Base-by-base conservation (phyloP, 2,888 invertebrate species). In the Fragum fragum region DNA sequence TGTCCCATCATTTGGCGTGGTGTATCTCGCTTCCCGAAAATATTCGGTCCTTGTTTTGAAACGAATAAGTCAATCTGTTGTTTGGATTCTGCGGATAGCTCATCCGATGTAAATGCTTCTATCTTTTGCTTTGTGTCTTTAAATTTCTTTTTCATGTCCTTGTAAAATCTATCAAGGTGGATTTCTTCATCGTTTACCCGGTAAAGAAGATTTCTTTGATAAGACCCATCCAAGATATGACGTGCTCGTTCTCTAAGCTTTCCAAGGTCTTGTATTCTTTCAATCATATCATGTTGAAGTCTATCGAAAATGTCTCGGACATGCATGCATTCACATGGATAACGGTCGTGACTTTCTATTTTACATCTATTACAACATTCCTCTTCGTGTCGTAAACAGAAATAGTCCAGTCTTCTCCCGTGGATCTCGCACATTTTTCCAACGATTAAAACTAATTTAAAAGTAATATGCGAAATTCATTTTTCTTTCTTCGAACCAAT, bases 261-360 rank as follows among this genome's bases (percentile, higher is more conserved):
- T 6, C 61, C 66, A 11, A 85, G 63, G 26, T 85, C 85, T 32
- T 79, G 80, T 29, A 80, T 57, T 0, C 75, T 59, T 36, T 82
- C 82, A 23, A 82, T 82, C 85, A 85, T 82, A 39, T 85, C 82
- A 16, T 78, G 69, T 32, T 82, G 82, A 32, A 85, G 79, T 36
- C 82, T 74, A 42, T 82, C 77, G 63, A 77, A 82, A 11, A 82
- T 68, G 39, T 82, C 85, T 2, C 73, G 74, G 53, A 82, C 79
- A 59, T 79, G 85, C 55, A 85, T 28, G 26, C 82, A 82, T 61
- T 85, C 85, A 63, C 85, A 85, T 29, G 85, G 78, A 47, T 75
- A 63, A 1, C 69, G 39, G 29, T 72, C 82, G 70, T 85, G 85
- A 9, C 52, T 71, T 16, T 39, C 36, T n/a, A 73, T 63, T 53